A percentile compares a stretch with the other conserved stretches of the same genome.
These are phyloP conservation scores for Isoperla grammatica DNA, from an alignment of 2,888 invertebrate species.

Conservation along the genomic window DNA sequence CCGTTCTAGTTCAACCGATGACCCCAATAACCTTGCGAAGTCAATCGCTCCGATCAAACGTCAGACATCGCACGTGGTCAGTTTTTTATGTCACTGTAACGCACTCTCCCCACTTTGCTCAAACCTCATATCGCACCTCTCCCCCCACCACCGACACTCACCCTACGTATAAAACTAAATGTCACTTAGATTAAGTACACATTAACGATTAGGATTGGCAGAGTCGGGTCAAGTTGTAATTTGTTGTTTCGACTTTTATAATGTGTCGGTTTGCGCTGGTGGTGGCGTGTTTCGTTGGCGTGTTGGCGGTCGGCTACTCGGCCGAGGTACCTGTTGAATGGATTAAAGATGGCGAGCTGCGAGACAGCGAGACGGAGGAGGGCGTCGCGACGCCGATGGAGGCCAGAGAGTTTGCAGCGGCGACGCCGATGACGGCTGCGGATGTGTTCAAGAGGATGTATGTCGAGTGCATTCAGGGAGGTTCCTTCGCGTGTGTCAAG, in stretches of 20 bases:
- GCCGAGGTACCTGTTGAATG: constrained; percentile 1
- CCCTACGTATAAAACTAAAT: constrained; percentile 21
- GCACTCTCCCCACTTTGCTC: background rate
- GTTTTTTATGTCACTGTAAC: constrained; percentile 15
- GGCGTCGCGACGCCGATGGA: background rate
- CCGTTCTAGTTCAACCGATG: background rate
- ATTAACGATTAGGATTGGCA: constrained; percentile 5
- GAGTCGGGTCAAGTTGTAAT: background rate
- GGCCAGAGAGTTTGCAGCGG: background rate
- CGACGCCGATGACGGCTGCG: constrained; percentile 47
- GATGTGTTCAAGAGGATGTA: constrained; percentile 62
- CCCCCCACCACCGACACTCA: background rate
- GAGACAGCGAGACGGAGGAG: background rate
- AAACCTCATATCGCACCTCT: background rate
- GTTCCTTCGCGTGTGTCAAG: constrained; percentile 67
- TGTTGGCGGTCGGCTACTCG: background rate
- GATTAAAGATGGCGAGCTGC: background rate
- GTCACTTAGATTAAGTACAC: constrained; percentile 20
- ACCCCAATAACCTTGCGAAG: background rate
- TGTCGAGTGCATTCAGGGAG: constrained; percentile 59
- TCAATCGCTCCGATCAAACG: background rate
- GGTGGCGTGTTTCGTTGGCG: background rate
- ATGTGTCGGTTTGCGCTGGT: constrained; percentile 6
- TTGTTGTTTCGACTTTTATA: background rate
- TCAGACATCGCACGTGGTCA: background rate